Conservation (phyloP, 2,797 vertebrate species). For the Gymnodraco acuticeps region DNA sequence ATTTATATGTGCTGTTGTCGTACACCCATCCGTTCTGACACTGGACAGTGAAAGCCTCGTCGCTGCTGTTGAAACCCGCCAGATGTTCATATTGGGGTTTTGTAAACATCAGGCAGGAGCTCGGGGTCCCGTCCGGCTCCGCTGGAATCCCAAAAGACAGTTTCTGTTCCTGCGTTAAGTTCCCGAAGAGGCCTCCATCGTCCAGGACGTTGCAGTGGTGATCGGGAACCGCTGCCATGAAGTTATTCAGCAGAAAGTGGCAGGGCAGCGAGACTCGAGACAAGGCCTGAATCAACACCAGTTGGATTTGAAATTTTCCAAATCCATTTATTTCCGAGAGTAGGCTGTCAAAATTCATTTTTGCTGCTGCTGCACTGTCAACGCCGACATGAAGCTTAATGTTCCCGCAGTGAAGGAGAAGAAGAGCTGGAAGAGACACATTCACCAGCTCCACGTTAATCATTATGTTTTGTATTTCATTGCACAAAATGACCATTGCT, state of each 20-base stretch:
- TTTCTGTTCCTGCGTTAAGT: constrained; percentile 85
- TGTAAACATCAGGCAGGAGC: constrained; percentile 88
- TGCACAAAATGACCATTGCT: too few relatives aligned
- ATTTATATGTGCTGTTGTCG: constrained; percentile 88
- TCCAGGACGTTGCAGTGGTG: constrained; percentile 88
- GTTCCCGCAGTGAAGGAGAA: background rate
- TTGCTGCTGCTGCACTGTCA: constrained; percentile 11
- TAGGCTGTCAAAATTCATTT: constrained; percentile 92
- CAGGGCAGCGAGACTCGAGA: constrained; percentile 87
- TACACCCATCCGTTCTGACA: constrained; percentile 92
- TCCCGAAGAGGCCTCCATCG: constrained; percentile 69
- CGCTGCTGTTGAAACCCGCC: constrained; percentile 54
- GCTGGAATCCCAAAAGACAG: constrained; percentile 82
- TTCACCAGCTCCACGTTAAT: constrained; percentile 58
- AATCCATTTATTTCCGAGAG: constrained; percentile 89
- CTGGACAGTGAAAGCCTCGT: constrained; percentile 40
- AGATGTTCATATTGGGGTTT: constrained; percentile 75
- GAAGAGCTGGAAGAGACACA: constrained; percentile 26
- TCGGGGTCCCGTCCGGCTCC: constrained; percentile 81
- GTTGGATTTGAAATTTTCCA: constrained; percentile 89
- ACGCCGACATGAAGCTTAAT: background rate
- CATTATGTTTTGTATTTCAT: constrained; percentile 36
- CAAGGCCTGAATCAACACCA: constrained; percentile 83
- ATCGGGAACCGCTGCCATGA: constrained; percentile 88
- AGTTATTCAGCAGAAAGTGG: constrained; percentile 93